Evolutionary conservation across 2,113 vertebrate species (phyloP).

Genomic region (Aptenodytes forsteri): DNA sequence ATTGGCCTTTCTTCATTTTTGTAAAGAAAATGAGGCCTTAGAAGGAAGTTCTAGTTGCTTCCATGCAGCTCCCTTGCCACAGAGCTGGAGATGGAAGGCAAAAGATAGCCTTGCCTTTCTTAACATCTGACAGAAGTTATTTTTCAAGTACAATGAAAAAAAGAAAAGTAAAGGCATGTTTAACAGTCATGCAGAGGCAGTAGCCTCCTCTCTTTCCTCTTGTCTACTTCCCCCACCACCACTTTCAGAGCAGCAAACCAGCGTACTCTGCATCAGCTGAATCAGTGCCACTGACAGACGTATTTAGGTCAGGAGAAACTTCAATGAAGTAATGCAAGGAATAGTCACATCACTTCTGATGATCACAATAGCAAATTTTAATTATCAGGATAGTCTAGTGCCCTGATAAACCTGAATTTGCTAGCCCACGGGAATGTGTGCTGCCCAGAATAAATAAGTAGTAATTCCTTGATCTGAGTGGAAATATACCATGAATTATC

Average conservation of each 20-base stretch:
- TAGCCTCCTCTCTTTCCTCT: not conserved
- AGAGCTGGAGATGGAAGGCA: not conserved
- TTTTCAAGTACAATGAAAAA: not conserved
- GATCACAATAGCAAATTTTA: not conserved
- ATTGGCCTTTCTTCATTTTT: not conserved
- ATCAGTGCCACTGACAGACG: not conserved
- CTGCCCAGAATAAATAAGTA: constrained; percentile 10
- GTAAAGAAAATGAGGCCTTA: not conserved
- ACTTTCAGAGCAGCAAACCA: not conserved
- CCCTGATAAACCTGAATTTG: constrained; percentile 13
- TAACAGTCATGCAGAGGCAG: not conserved
- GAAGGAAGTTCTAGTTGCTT: not conserved
- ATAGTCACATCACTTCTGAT: not conserved
- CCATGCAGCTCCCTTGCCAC: not conserved
- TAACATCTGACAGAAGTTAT: not conserved
- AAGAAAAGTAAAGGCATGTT: not conserved
- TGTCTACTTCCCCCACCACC: not conserved
- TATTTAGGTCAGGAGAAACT: not conserved
- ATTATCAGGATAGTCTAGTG: not conserved
- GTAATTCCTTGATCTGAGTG: constrained; percentile 23
- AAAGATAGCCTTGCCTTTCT: not conserved
- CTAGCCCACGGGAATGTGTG: not conserved
- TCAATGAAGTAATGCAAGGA: not conserved
- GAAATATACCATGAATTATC: constrained; percentile 47
- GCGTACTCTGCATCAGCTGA: not conserved